Base-by-base conservation (phyloP, 2,888 invertebrate species). In the Nezara viridula region DNA sequence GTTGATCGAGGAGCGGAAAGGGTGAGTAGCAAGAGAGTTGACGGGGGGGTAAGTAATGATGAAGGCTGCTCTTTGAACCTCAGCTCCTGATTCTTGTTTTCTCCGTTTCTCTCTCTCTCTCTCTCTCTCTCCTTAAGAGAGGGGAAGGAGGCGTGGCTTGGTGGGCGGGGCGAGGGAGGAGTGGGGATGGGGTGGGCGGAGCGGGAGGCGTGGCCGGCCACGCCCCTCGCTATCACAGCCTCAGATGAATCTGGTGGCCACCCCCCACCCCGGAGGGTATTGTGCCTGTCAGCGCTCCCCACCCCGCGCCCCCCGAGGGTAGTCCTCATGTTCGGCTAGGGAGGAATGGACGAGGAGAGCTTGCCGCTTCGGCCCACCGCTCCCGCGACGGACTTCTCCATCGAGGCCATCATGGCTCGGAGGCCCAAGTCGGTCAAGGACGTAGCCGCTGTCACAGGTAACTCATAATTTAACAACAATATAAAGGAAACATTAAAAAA, bases 351-450 rank as follows among this genome's bases (percentile, higher is more conserved):
- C 81, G 88, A 37, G 19, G 44, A 73, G 37, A 66, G 81, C 88
- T 81, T 81, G 88, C 81, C 81, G 24, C 88, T 77, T 16, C 81
- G 88, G 73, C 44, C 88, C 19, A 40, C 88, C 55, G 55, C 47
- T 32, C 40, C 88, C 66, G 90, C 90, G n/a, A 90, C 90, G 50
- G 90, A 90, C 86, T 90, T 90, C 87, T 90, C 90, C 27, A 90
- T 90, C 55, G 90, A 90, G 60, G 90, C 90, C 87, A 90, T 90
- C 86, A 90, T 90, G 90, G 90, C 90, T 40, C 85, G 90, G 21
- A 86, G 90, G 52, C 87, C 87, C 7, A 21, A 66, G 66, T 19
- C 66, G 37, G 37, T 50, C 50, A 77, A 88, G 88, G 88, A 88
- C 49, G 73, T 77, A 10, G 32, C 88, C 24, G 32, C 77, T 27